Evolutionary conservation across 1,140 invertebrate genomes (phyloP).

Genomic region (Hypsibius dujardini): DNA sequence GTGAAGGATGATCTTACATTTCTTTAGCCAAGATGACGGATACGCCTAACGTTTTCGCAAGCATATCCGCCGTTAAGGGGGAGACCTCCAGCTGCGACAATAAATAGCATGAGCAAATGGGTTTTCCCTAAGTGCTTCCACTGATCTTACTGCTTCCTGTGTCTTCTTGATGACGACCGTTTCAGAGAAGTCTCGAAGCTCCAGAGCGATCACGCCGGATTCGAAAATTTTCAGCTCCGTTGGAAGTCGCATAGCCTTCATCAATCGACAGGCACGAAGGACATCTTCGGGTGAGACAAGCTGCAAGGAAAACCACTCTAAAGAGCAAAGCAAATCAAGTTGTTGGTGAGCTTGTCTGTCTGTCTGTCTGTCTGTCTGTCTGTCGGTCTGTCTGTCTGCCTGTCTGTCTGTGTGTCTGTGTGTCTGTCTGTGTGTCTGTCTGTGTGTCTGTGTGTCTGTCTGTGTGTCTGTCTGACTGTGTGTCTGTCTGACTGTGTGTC

Average conservation of each 20-base stretch:
- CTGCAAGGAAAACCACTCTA: slow-evolving; percentile 40
- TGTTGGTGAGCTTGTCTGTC: too few species aligned
- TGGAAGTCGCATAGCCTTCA: slow-evolving; percentile 43
- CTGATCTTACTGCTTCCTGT: slow-evolving; percentile 43
- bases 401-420: too few species aligned
- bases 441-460: too few species aligned
- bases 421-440: too few species aligned
- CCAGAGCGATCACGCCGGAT: slow-evolving; percentile 73
- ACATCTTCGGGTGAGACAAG: slow-evolving; percentile 83
- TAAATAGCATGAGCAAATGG: slow-evolving; percentile 23
- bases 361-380: too few species aligned
- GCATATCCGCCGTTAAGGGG: slow-evolving; percentile 61
- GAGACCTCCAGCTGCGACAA: slow-evolving; percentile 51
- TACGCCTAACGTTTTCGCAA: slow-evolving; percentile 58
- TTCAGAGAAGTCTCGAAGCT: slow-evolving; percentile 58
- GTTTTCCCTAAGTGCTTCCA: too few species aligned
- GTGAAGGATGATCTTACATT: slow-evolving; percentile 32
- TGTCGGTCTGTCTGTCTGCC: too few species aligned
- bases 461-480: too few species aligned
- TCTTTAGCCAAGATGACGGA: slow-evolving; percentile 72
- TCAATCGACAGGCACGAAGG: slow-evolving; percentile 58
- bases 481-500: too few species aligned
- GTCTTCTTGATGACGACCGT: slow-evolving; percentile 53
- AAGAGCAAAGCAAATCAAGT: slow-evolving; percentile 18
- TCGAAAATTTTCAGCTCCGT: slow-evolving; percentile 59